A percentile compares a stretch with the other conserved stretches of the same genome.
Evolutionary conservation across 2,113 vertebrate genomes (phyloP).

Genomic region (Corythoichthys intestinalis): DNA sequence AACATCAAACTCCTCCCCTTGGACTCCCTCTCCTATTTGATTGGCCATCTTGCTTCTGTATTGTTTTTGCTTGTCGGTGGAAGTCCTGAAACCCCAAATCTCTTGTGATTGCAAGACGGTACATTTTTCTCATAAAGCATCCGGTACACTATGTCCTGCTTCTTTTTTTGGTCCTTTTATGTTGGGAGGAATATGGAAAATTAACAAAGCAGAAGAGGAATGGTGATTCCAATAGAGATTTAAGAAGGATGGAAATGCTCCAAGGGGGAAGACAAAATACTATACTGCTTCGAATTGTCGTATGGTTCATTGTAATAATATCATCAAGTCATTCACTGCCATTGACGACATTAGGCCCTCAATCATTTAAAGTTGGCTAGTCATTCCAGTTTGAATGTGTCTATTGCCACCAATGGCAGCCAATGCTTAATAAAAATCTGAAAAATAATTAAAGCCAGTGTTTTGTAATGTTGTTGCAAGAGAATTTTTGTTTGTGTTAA

Average conservation of each 20-base stretch:
- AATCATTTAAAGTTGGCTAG: too few species aligned
- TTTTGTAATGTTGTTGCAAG: neutral
- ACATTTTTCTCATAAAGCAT: constrained; percentile 48
- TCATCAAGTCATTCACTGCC: too few species aligned
- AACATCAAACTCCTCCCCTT: neutral
- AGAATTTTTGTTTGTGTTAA: neutral
- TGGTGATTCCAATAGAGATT: constrained; percentile 58
- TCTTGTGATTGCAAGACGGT: neutral
- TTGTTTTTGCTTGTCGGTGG: neutral
- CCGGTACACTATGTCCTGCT: constrained; percentile 32
- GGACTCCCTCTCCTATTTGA: neutral
- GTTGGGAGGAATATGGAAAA: constrained; percentile 14
- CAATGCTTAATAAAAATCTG: neutral
- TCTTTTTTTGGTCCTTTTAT: constrained; percentile 64
- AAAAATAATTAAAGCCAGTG: neutral
- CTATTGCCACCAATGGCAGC: too few species aligned
- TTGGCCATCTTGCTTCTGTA: neutral
- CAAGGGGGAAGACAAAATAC: neutral
- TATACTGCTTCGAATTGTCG: neutral
- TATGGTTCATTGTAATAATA: neutral
- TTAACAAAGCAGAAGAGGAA: constrained; percentile 26
- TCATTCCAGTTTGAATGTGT: too few species aligned
- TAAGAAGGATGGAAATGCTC: constrained; percentile 22
- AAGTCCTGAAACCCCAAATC: neutral
- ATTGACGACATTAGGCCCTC: too few species aligned